Base-by-base conservation (phyloP, 2,113 vertebrate genomes). In the Silurus meridionalis region DNA sequence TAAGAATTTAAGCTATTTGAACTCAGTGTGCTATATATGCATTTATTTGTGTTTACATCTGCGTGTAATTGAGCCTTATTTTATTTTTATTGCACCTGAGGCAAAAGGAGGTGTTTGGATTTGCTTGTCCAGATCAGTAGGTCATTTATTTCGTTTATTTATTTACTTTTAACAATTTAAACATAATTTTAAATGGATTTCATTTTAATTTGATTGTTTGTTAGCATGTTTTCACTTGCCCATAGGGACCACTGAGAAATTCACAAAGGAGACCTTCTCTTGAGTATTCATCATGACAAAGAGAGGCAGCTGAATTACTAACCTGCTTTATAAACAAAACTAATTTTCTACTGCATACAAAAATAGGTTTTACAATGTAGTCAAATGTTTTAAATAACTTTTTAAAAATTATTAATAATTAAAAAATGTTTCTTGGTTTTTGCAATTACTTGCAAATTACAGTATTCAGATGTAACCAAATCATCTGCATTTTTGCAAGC, bases 11-110 rank as follows among this genome's bases (percentile, higher is more conserved):
- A 8, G 8, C 25, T 60, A 5, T 37, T 46, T 82, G 57, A 82
- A 64, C 21, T 63, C 57, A 80, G 15, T 25, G 19, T 5, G 17
- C 23, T 75, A 50, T 63, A 25, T 61, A 60, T 67, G 37, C n/a
- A 80, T 85, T 52, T 83, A 64, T 80, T 60, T 61, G 80, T 55
- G 58, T 64, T 7, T 21, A 55, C 48, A 50, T 74, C 78, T 85
- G 82, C 63, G 79, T 17, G 50, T 83, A 57, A 58, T 15, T 50
- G 19, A 57, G 25, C 28, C 28, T 46, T 58, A 55, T 11, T n/a
- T 52, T 64, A 37, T 55, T 64, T 23, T 14, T 19, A 72, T 83
- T 57, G 5, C 21, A 23, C 14, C 25, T 83, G 25, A 25, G 3
- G 10, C 13, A 55, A 52, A 53, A 53, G 11, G 13, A 57, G 14